Base-by-base conservation (phyloP, 2,797 vertebrate genomes). In the Aratinga solstitialis region DNA sequence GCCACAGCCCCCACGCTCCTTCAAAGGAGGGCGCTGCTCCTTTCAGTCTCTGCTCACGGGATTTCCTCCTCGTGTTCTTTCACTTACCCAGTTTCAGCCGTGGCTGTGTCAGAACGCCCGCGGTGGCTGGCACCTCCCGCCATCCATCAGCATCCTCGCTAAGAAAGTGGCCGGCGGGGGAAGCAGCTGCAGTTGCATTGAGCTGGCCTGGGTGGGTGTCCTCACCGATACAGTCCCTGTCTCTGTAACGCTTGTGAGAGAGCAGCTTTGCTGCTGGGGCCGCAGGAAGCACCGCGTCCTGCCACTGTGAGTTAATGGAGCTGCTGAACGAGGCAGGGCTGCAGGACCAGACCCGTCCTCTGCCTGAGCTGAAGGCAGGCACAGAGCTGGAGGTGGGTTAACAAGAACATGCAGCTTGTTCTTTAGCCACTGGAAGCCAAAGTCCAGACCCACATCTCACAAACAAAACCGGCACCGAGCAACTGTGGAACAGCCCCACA, bases 81-180 rank as follows among this genome's bases (percentile, higher is more conserved):
- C 27, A 2, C 14, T 29, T 45, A 15, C 54, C 34, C 24, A 2
- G 0, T 9, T 61, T 7, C 62, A 69, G 61, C 72, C 3, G 32
- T 2, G 45, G 19, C 32, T 24, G 30, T 8, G 43, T 42, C 67
- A 30, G 48, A 23, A 56, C 14, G 20, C 30, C 47, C 2, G 0
- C 2, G 14, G 3, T 10, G 1, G 1, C 48, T 11, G 40, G 11
- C 15, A 65, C 65, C 30, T 5, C 0, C 10, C 23, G 54, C 62
- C 9, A 0, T 5, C 32, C 8, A 0, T 0, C 32, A 10, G 47
- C 27, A 2, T 24, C 12, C 0, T 2, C 3, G 11, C 56, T 9
- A 2, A 8, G 69, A 9, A 6, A 54, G n/a, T 2, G 22, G 32
- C 71, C 9, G 9, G 8, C 17, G 5, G 5, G 40, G 71, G 47